Evolutionary conservation across 2,797 vertebrate species (phyloP).

Genomic region (Argentina silus): DNA sequence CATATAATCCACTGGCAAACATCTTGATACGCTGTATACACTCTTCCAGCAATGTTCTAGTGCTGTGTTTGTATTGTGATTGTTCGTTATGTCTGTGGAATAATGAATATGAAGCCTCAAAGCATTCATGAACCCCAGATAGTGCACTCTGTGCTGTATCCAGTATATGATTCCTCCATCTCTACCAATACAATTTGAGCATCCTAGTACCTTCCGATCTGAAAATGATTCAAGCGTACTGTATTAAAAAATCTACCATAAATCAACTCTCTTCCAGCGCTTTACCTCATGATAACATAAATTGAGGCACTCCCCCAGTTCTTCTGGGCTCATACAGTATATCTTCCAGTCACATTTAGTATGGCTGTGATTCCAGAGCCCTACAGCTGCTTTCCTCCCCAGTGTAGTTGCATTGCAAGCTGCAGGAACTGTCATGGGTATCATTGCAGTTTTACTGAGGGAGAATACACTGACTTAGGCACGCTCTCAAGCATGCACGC

Average conservation of each 20-base stretch:
- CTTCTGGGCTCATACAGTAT: background rate
- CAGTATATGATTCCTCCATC: background rate
- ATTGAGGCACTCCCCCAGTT: background rate
- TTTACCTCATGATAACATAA: background rate
- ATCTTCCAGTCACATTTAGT: slow-evolving; percentile 21
- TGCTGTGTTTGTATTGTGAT: background rate
- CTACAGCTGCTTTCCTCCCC: background rate
- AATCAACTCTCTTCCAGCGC: background rate
- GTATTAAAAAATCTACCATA: background rate
- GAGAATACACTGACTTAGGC: background rate
- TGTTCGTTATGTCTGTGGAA: background rate
- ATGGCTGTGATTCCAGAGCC: background rate
- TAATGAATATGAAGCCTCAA: background rate
- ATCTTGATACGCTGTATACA: background rate
- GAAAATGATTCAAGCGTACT: background rate
- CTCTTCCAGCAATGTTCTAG: background rate
- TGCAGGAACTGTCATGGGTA: background rate
- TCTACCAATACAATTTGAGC: background rate
- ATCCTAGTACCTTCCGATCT: background rate
- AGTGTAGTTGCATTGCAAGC: background rate
- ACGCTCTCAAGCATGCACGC: background rate
- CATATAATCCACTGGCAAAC: background rate
- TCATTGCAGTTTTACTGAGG: no score
- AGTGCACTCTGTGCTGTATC: background rate
- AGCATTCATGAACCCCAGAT: background rate